Evolutionary conservation across 2,113 vertebrate genomes (phyloP).

Genomic region (Hippocampus abdominalis): DNA sequence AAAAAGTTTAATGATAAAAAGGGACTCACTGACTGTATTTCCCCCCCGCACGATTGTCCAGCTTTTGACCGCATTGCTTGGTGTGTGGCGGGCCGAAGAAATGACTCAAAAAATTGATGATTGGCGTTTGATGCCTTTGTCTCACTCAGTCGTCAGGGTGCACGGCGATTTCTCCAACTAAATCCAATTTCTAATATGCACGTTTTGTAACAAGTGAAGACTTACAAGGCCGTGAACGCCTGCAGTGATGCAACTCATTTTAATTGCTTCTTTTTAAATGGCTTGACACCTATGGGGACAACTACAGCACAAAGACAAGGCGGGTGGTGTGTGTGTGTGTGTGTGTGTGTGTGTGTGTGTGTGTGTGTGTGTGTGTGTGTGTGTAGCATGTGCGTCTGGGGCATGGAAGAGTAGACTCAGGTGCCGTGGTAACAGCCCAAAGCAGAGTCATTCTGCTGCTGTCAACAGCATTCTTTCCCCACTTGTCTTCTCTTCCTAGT

Average conservation of each 20-base stretch:
- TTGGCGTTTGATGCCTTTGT: background rate
- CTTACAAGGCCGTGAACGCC: background rate
- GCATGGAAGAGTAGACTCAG: slow-evolving; percentile 30
- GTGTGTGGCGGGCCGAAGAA: background rate
- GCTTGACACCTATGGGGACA: slow-evolving; percentile 34
- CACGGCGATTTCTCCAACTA: background rate
- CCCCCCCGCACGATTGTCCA: too few species aligned
- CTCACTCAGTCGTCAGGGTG: background rate
- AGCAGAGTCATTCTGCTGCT: slow-evolving; percentile 36
- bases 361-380: slow-evolving; percentile 8
- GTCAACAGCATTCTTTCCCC: slow-evolving; percentile 10
- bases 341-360: slow-evolving; percentile 7
- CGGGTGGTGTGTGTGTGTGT: background rate
- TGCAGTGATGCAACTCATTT: slow-evolving; percentile 12
- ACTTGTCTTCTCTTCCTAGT: background rate
- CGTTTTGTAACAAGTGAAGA: background rate
- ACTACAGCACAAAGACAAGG: slow-evolving; percentile 19
- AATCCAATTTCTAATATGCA: background rate
- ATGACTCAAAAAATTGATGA: background rate
- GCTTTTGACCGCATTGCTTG: too few species aligned
- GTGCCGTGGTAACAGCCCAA: slow-evolving; percentile 50
- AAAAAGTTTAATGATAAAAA: too few species aligned
- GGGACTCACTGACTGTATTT: too few species aligned
- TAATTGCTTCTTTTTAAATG: slow-evolving; percentile 40
- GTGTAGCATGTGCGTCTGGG: slow-evolving; percentile 9